These are phyloP conservation scores for Macropis europaea DNA, from an alignment of 2,888 invertebrate species.

Conservation along the genomic window DNA sequence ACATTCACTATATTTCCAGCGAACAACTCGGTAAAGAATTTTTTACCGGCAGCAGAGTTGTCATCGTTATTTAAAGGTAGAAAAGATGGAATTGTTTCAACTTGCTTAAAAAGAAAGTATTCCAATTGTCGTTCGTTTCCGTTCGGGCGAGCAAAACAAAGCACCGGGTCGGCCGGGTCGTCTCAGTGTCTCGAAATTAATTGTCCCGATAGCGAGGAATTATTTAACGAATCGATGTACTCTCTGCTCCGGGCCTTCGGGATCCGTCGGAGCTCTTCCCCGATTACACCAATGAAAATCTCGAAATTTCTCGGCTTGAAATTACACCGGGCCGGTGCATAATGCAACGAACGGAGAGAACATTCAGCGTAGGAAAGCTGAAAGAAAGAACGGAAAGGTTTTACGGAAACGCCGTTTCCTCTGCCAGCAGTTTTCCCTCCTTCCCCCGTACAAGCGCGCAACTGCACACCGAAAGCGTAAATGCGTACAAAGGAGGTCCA, in stretches of 20 bases:
- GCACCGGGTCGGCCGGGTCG: neutral
- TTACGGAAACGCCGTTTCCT: conserved; percentile 22
- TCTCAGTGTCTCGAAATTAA: conserved; percentile 47
- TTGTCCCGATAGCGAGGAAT: conserved; percentile 45
- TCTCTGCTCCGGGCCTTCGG: neutral
- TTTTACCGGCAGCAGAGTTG: too few species aligned
- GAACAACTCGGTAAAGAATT: neutral
- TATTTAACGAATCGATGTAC: conserved; percentile 41
- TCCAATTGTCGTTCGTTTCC: conserved; percentile 33
- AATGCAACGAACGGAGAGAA: conserved; percentile 27
- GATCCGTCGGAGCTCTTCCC: neutral
- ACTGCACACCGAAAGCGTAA: conserved; percentile 18
- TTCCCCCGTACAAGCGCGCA: conserved; percentile 19
- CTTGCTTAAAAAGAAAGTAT: conserved; percentile 24
- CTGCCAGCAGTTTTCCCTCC: conserved; percentile 4
- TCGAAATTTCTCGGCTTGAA: conserved; percentile 36
- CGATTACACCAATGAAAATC: conserved; percentile 40
- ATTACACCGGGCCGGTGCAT: conserved; percentile 36
- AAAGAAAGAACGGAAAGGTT: conserved; percentile 25
- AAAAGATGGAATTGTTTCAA: conserved; percentile 13
- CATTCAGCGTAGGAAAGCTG: conserved; percentile 21
- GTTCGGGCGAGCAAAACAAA: conserved; percentile 28
- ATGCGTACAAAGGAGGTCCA: conserved; percentile 17
- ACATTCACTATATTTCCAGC: neutral
- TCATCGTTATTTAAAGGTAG: conserved; percentile 18